phyloP scores from a whole-genome alignment of 2,797 vertebrate genomes.

The Chiloscyllium punctatum region DNA sequence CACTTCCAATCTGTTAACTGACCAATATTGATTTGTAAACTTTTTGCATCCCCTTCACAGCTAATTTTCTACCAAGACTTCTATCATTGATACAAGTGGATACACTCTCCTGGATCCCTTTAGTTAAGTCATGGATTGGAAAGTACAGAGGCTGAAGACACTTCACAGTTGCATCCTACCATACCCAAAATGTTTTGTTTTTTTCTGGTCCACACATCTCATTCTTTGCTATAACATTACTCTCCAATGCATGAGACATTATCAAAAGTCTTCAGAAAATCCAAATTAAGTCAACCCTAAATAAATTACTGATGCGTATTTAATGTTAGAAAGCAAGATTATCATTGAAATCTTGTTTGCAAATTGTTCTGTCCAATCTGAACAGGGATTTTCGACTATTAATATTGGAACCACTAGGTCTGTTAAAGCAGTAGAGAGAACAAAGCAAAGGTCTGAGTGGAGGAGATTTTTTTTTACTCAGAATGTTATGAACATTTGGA shows the following conservation, averaged over 20 bases:
- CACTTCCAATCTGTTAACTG: background rate
- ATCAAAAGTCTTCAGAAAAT: background rate
- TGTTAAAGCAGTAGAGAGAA: background rate
- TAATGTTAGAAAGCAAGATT: background rate
- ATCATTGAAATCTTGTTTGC: too few species aligned
- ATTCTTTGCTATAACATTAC: background rate
- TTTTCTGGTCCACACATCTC: background rate
- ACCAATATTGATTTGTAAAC: background rate
- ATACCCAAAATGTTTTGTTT: background rate
- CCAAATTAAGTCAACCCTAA: too few species aligned
- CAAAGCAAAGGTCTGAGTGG: background rate
- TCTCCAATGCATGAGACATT: background rate
- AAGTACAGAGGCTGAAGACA: background rate
- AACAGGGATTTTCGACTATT: background rate
- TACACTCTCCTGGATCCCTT: background rate
- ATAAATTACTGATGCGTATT: background rate
- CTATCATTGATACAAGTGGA: background rate
- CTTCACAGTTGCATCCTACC: background rate
- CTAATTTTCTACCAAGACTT: background rate
- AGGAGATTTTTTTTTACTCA: too few species aligned
- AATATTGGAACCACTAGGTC: too few species aligned
- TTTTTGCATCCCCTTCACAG: background rate
- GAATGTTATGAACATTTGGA: too few species aligned
- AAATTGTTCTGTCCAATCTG: background rate
- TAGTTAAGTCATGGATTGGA: background rate